Base-by-base conservation (phyloP, 1,140 invertebrate genomes). In the Mylabris phalerata region DNA sequence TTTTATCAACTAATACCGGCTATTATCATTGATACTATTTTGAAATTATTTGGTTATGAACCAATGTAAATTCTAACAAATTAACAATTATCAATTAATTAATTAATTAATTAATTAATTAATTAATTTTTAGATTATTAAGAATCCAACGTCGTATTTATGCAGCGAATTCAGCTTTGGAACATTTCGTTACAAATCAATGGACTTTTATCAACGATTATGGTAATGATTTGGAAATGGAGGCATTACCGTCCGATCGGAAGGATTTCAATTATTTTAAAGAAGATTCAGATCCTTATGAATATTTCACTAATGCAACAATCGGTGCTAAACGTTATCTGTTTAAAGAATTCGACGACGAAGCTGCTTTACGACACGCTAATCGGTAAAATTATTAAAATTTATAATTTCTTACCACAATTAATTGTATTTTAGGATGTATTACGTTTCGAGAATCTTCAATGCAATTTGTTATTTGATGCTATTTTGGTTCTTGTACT, bases 161-260 rank as follows among this genome's bases (percentile, higher is more conserved):
- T 65, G 84, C 84, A 43, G 88, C 90, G 0, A 87, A 88, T 39
- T 75, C 75, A 6, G 89, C 87, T 3, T 66, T 97, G 3, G 77
- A 85, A 47, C 90, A 87, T 66, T 98, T 94, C 66, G 81, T 89
- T 0, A 83, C 78, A 0, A 83, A 90, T 59, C 81, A 92, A 69
- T 97, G 92, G 92, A 77, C 78, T 5, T 96, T 95, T 68, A 68
- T 75, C 19, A 92, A 92, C 61, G 73, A 82, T 1, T 93, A 93
- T 59, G 79, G 89, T 26, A 64, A 83, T 7, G 69, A 75, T 1
- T 71, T 96, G 10, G 77, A 85, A 54, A 69, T 75, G 0, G 64
- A 73, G 4, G 71, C 95, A 54, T 76, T 81, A 42, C 61, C 75
- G 1, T 69, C 76, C 11, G 93, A 98, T 68, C 62, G 74, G 58